Base-by-base conservation (phyloP, 2,888 invertebrate genomes). In the Ichneumoninae sp. region DNA sequence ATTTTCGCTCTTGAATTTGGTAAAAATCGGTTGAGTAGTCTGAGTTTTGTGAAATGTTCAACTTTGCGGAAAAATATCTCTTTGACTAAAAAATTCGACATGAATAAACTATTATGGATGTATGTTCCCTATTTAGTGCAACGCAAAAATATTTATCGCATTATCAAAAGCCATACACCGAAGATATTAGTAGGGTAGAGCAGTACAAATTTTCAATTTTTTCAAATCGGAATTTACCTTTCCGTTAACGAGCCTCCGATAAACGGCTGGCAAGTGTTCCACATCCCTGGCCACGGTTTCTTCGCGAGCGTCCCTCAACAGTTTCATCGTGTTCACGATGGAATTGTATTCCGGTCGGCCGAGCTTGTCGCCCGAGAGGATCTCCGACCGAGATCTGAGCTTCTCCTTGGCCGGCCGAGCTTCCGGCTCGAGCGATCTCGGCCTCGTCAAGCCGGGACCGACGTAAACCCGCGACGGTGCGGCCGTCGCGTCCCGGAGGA, bases 301-400 rank as follows among this genome's bases (percentile, higher is more conserved):
- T 16, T 89, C 87, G 33, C 90, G 83, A 16, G 88, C 79, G 66
- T 91, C 85, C 5, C 89, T 88, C 40, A 93, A 81, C 85, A 90
- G 89, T 70, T 89, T 89, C 22, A 93, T 90, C 3, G 91, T 92
- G 57, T 86, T 87, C 57, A 89, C 83, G 36, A 92, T 92, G 1
- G 93, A 93, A 88, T 93, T 93, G 44, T 91, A 92, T 80, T 92
- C 90, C 2, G 93, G 93, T 13, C 88, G 87, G 3, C 82, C 73
- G 5, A 93, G 87, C 81, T 86, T 88, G 47, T 90, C 83, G 8
- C 83, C 85, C 19, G 83, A 78, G 33, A 75, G 74, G 40, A 83
- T 79, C 33, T 81, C 77, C 16, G 78, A 57, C 16, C 76, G 77
- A 1, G 85, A 60, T 13, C 74, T 63, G 2, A n/a, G 33, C 30